Base-by-base conservation (phyloP, 2,113 vertebrate genomes). In the Paralichthys olivaceus region DNA sequence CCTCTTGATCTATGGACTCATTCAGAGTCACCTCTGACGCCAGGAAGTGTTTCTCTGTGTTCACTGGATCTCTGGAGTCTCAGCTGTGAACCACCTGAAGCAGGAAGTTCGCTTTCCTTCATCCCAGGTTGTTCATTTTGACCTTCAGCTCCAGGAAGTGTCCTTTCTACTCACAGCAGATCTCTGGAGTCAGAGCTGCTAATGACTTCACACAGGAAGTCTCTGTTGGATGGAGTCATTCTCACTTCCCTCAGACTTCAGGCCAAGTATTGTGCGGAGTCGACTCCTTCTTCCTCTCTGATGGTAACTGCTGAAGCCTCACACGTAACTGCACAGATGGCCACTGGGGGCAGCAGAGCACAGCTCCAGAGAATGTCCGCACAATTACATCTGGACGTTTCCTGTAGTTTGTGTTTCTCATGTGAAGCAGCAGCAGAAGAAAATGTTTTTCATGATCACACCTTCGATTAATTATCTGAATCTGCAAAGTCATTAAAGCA, bases 1-100 rank as follows among this genome's bases (percentile, higher is more conserved):
- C n/a, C n/a, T n/a, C n/a, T n/a, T n/a, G n/a, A n/a, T n/a, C 72
- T 76, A 87, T 75, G 20, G 84, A 34, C 73, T 79, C n/a, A n/a
- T n/a, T n/a, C n/a, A n/a, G 49, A 81, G 55, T 87, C 63, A 77
- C 84, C 84, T 83, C 81, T 81, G 87, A 89, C 84, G 85, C 89
- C 90, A 91, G 90, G 90, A 91, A 91, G 75, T 53, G 47, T 62
- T 81, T 64, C 81, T 86, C 84, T 60, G 23, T 64, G 74, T 40
- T 7, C 40, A 65, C 62, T 67, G 56, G 63, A 70, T 72, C 85
- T 72, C 64, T 59, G 60, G 55, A 82, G 81, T 70, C 58, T 69
- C 64, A 2, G 45, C 73, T 61, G 62, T 80, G 62, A 55, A 80
- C 34, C 62, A 68, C 65, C 70, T 68, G 56, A 69, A 60, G 15